A percentile compares a stretch with the other conserved stretches of the same genome.
These are phyloP conservation scores for Heteropelma amictum DNA, from an alignment of 2,888 invertebrate genomes.

Conservation along the genomic window DNA sequence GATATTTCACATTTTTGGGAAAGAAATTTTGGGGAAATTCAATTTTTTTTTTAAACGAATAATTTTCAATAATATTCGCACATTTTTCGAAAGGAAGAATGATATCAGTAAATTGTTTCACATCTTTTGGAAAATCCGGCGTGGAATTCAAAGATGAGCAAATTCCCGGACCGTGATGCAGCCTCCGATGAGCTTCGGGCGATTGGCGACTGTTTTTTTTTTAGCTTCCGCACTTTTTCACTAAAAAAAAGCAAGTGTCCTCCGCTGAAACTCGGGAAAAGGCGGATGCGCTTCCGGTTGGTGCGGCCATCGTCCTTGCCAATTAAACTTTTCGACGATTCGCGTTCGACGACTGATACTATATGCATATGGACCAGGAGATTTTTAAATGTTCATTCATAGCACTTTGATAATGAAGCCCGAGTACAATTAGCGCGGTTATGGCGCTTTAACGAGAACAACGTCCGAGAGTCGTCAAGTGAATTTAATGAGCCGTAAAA, in stretches of 20 bases:
- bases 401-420: constrained; percentile 34
- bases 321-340: constrained; percentile 38
- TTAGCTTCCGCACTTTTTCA: constrained; percentile 7
- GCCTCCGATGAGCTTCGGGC: constrained; percentile 55
- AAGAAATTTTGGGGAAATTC: background rate
- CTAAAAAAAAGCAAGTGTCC: constrained; percentile 24
- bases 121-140: too few species aligned
- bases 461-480: constrained; percentile 12
- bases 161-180: constrained; percentile 56
- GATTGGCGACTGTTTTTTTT: constrained; percentile 54
- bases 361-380: constrained; percentile 4
- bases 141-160: constrained; percentile 65
- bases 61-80: too few species aligned
- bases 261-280: constrained; percentile 13
- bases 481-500: constrained; percentile 46
- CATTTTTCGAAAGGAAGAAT: too few species aligned
- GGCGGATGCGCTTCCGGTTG: constrained; percentile 39
- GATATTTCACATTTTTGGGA: background rate
- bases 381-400: constrained; percentile 9
- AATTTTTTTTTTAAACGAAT: too few species aligned
- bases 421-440: constrained; percentile 28
- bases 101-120: too few species aligned
- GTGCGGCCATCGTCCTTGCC: constrained; percentile 23
- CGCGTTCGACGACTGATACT: background rate
- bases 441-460: constrained; percentile 31